These are phyloP conservation scores for Onthophagus sagittarius DNA, from an alignment of 2,888 invertebrate species.

Conservation along the genomic window DNA sequence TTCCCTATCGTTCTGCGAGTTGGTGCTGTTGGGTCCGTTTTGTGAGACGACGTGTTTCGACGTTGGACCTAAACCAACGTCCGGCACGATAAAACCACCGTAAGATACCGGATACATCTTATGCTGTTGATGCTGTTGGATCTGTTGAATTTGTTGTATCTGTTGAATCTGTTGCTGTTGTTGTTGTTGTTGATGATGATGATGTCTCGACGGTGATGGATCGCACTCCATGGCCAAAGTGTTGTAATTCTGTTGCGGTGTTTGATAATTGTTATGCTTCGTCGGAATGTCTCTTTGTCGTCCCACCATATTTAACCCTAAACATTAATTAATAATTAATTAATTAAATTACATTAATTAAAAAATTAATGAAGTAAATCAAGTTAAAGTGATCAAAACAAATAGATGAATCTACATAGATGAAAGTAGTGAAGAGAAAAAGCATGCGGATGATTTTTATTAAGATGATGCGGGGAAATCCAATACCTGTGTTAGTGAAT, in stretches of 20 bases:
- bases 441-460: constrained; percentile 4
- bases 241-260: constrained; percentile 38
- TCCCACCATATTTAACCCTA: constrained; percentile 51
- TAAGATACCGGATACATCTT: constrained; percentile 43
- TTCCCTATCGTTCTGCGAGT: constrained; percentile 53
- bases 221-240: constrained; percentile 73
- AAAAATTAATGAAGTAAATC: not conserved
- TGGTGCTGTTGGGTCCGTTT: constrained; percentile 40
- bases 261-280: constrained; percentile 32
- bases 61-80: constrained; percentile 32
- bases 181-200: too few relatives aligned
- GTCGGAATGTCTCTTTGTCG: constrained; percentile 40
- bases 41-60: constrained; percentile 32
- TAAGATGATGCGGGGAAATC: constrained; percentile 25
- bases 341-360: not conserved
- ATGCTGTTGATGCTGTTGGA: constrained; percentile 26
- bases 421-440: constrained; percentile 5
- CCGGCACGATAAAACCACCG: constrained; percentile 46
- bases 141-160: too few relatives aligned
- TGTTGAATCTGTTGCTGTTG: constrained; percentile 27
- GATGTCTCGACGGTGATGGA: constrained; percentile 55
- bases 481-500: constrained; percentile 47
- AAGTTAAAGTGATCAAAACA: not conserved
- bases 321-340: constrained; percentile 26
- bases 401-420: constrained; percentile 5